A percentile compares a stretch with the other conserved stretches of the same genome.
phyloP scores from a whole-genome alignment of 2,888 invertebrate species.

The Agriopis leucophaearia region DNA sequence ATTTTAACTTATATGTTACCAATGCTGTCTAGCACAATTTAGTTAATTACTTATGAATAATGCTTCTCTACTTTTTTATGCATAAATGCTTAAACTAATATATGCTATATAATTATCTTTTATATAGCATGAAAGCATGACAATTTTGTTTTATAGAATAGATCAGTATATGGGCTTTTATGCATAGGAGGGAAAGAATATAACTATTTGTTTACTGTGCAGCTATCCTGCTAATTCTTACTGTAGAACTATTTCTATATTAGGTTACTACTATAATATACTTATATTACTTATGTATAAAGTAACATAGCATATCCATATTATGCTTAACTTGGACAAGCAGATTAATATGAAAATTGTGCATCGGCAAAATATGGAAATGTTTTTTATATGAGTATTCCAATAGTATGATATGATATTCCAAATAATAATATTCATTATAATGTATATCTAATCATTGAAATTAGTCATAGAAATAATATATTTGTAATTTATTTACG shows the following conservation, averaged over 20 bases:
- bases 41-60: conserved; percentile 20
- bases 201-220: conserved; percentile 14
- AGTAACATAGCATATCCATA: conserved; percentile 29
- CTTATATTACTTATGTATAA: background rate
- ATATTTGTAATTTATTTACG: conserved; percentile 24
- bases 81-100: background rate
- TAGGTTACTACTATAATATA: background rate
- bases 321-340: conserved; percentile 2
- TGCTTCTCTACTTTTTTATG: conserved; percentile 8
- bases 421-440: conserved; percentile 29
- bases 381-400: conserved; percentile 15
- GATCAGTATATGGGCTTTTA: too few relatives aligned
- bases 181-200: too few relatives aligned
- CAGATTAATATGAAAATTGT: conserved; percentile 4
- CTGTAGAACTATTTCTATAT: conserved; percentile 29
- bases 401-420: conserved; percentile 28
- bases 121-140: too few relatives aligned
- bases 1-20: conserved; percentile 9
- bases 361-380: conserved; percentile 11
- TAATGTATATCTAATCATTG: conserved; percentile 27
- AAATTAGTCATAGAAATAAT: conserved; percentile 25
- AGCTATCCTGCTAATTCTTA: conserved; percentile 25
- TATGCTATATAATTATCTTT: too few relatives aligned
- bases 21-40: conserved; percentile 39
- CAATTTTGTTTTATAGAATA: too few relatives aligned